Conservation (phyloP, 2,888 invertebrate genomes). For the Rhabditoides inermis region DNA sequence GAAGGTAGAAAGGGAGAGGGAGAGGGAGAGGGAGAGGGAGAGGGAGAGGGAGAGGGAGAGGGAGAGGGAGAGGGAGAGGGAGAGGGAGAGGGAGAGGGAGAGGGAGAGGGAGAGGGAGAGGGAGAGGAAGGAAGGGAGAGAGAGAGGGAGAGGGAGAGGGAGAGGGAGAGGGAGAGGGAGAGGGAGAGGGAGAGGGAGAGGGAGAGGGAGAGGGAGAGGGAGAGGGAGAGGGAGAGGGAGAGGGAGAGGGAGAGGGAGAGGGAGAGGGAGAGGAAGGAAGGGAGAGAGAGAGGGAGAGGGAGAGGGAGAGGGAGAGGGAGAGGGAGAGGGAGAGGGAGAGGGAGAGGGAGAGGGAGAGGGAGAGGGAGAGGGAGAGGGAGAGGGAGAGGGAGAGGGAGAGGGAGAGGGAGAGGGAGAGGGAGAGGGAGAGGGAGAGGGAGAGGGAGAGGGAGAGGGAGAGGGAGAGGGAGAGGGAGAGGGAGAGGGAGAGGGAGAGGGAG, state of each 20-base stretch:
- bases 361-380: not conserved
- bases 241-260: not conserved
- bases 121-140: constrained; percentile 1
- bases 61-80: constrained; percentile 3
- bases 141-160: constrained; percentile 1
- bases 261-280: not conserved
- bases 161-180: constrained; percentile 2
- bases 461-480: not conserved
- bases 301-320: constrained; percentile 1
- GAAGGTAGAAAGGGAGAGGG: not conserved
- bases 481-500: not conserved
- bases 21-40: not conserved
- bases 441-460: too few species aligned
- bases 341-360: not conserved
- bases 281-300: constrained; percentile 1
- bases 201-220: not conserved
- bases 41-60: not conserved
- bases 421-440: constrained; percentile 1
- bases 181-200: not conserved
- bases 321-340: constrained; percentile 1
- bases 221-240: constrained; percentile 1
- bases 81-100: constrained; percentile 6
- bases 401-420: too few species aligned
- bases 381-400: not conserved
- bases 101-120: constrained; percentile 7